Evolutionary conservation across 2,888 invertebrate genomes (phyloP).

Genomic region (Hirtodrosophila cameraria): DNA sequence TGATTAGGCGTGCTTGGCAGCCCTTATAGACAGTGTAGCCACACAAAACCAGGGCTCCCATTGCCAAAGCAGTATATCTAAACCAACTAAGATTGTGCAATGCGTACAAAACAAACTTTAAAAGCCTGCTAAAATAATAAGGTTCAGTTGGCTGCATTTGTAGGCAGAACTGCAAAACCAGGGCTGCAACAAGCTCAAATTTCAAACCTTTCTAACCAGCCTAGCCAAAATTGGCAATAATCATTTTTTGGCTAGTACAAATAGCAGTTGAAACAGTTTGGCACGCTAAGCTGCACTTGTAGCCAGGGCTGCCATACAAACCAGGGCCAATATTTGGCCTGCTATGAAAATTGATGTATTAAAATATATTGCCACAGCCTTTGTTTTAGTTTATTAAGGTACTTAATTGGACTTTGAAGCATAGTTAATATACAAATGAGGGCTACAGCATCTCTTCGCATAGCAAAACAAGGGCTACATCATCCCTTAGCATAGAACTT

Average conservation of each 20-base stretch:
- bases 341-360: not conserved
- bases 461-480: constrained; percentile 10
- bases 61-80: no score
- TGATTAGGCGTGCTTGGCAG: not conserved
- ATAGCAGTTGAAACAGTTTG: not conserved
- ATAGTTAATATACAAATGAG: no score
- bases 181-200: not conserved
- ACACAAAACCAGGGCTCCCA: constrained; percentile 15
- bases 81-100: no score
- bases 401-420: no score
- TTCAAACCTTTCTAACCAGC: no score
- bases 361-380: not conserved
- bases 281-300: not conserved
- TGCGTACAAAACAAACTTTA: no score
- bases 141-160: not conserved
- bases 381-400: no score
- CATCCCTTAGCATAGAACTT: no score
- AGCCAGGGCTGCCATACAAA: constrained; percentile 2
- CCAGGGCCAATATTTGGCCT: not conserved
- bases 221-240: no score
- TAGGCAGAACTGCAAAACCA: not conserved
- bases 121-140: not conserved
- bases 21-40: not conserved
- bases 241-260: not conserved
- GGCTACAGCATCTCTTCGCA: no score